These are phyloP conservation scores for Centropyge bicolor DNA, from an alignment of 2,797 vertebrate species.

Conservation along the genomic window DNA sequence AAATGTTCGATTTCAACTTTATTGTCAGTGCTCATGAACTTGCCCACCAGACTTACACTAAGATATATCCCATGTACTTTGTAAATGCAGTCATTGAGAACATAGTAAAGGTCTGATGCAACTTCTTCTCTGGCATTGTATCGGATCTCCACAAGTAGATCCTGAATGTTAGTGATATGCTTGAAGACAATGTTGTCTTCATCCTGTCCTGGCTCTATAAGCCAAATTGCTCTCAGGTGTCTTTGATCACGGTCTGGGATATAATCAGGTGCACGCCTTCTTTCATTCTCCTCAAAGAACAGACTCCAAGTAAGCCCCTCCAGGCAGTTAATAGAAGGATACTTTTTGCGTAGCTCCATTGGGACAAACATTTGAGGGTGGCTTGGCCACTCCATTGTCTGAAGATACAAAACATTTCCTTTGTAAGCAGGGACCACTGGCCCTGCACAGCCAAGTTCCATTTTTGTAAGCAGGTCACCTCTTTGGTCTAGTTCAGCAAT, in stretches of 20 bases:
- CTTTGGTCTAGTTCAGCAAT: constrained; percentile 61
- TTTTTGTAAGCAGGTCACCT: constrained; percentile 52
- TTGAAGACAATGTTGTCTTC: constrained; percentile 53
- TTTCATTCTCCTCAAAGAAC: constrained; percentile 78
- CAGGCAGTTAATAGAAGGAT: constrained; percentile 76
- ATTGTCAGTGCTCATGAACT: constrained; percentile 55
- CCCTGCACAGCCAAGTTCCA: constrained; percentile 58
- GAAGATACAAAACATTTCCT: constrained; percentile 67
- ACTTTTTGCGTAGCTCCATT: constrained; percentile 71
- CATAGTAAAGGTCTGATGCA: constrained; percentile 64
- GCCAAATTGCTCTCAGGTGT: constrained; percentile 65
- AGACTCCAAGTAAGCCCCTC: constrained; percentile 81
- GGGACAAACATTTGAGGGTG: constrained; percentile 82
- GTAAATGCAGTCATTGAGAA: constrained; percentile 79
- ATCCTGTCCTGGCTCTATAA: constrained; percentile 40
- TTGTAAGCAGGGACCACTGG: constrained; percentile 53
- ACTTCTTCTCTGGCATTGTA: constrained; percentile 73
- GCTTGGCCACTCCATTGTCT: constrained; percentile 71
- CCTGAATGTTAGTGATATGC: constrained; percentile 75
- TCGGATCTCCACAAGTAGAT: constrained; percentile 80
- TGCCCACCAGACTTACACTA: constrained; percentile 65
- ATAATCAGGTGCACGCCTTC: constrained; percentile 72
- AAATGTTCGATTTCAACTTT: constrained; percentile 53
- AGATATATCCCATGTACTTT: constrained; percentile 64
- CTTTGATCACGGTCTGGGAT: not conserved